A percentile compares a stretch with the other conserved stretches of the same genome.
Evolutionary conservation across 1,140 invertebrate genomes (phyloP).

Genomic region (Papilio polyxenes): DNA sequence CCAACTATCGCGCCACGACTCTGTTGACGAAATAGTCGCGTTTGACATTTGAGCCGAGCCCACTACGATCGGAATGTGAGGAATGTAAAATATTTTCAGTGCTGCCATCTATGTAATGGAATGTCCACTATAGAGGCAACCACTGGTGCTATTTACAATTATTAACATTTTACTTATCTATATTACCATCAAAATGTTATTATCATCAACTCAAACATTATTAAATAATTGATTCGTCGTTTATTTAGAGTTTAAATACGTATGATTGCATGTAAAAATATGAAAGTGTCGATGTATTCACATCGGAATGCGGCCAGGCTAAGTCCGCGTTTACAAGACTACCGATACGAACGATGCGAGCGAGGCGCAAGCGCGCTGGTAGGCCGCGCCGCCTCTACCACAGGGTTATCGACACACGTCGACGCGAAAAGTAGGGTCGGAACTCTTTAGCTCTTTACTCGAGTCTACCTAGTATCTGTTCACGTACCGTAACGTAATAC

Average conservation of each 20-base stretch:
- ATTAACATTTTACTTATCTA: conserved; percentile 15
- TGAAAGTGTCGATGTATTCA: conserved; percentile 55
- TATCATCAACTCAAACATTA: not conserved
- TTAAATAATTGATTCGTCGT: not conserved
- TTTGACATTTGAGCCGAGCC: conserved; percentile 82
- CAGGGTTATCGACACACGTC: conserved; percentile 77
- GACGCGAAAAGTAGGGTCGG: conserved; percentile 73
- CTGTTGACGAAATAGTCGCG: conserved; percentile 81
- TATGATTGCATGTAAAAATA: conserved; percentile 37
- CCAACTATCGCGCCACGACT: conserved; percentile 78
- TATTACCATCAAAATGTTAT: conserved; percentile 5
- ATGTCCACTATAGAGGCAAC: conserved; percentile 66
- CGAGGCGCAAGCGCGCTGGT: conserved; percentile 72
- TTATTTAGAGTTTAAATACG: not conserved
- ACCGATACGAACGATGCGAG: conserved; percentile 54
- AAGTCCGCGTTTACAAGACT: conserved; percentile 68
- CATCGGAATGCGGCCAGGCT: conserved; percentile 71
- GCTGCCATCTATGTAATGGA: conserved; percentile 77
- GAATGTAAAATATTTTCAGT: conserved; percentile 81
- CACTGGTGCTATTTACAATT: conserved; percentile 53
- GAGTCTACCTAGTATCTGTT: conserved; percentile 51
- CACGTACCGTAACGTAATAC: conserved; percentile 65
- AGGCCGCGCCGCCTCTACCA: conserved; percentile 68
- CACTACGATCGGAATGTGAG: conserved; percentile 77
- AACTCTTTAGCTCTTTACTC: conserved; percentile 49